Conservation (phyloP, 2,113 vertebrate genomes). For the Carassius gibelio region DNA sequence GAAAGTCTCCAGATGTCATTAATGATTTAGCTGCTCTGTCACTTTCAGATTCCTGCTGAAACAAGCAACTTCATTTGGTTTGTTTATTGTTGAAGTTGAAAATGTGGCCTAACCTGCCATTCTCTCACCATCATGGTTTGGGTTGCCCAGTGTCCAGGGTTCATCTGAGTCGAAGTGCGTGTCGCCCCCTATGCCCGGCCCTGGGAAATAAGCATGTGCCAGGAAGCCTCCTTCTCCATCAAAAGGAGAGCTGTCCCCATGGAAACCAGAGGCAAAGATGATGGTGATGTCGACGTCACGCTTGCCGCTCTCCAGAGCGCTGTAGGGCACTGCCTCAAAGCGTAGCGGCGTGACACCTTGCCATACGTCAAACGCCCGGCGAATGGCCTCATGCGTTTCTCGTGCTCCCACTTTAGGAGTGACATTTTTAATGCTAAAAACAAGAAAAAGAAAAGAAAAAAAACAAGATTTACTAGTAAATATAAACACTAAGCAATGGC, state of each 20-base stretch:
- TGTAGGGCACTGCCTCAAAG: slow-evolving; percentile 96
- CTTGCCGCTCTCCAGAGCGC: slow-evolving; percentile 92
- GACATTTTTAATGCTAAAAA: slow-evolving; percentile 93
- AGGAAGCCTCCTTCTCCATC: slow-evolving; percentile 98
- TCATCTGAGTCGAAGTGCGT: slow-evolving; percentile 98
- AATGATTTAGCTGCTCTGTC: not conserved
- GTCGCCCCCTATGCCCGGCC: slow-evolving; percentile 96
- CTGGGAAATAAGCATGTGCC: slow-evolving; percentile 97
- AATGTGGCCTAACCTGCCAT: slow-evolving; percentile 56
- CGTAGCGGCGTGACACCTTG: slow-evolving; percentile 98
- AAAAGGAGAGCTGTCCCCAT: slow-evolving; percentile 97
- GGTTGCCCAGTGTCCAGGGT: slow-evolving; percentile 96
- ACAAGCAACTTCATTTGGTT: not conserved
- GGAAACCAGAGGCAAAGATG: slow-evolving; percentile 98
- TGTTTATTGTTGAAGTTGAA: slow-evolving; percentile 41
- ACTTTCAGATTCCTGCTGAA: slow-evolving; percentile 2
- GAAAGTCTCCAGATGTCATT: not conserved
- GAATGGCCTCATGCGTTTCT: slow-evolving; percentile 93
- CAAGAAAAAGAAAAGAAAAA: slow-evolving; percentile 51
- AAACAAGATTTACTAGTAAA: not conserved
- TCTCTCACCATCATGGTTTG: slow-evolving; percentile 94
- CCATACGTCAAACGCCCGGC: slow-evolving; percentile 97
- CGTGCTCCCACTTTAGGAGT: slow-evolving; percentile 95
- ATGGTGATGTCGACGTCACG: slow-evolving; percentile 99
- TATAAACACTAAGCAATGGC: not conserved